These are phyloP conservation scores for Ophion slaviceki DNA, from an alignment of 2,888 invertebrate species.

Conservation along the genomic window DNA sequence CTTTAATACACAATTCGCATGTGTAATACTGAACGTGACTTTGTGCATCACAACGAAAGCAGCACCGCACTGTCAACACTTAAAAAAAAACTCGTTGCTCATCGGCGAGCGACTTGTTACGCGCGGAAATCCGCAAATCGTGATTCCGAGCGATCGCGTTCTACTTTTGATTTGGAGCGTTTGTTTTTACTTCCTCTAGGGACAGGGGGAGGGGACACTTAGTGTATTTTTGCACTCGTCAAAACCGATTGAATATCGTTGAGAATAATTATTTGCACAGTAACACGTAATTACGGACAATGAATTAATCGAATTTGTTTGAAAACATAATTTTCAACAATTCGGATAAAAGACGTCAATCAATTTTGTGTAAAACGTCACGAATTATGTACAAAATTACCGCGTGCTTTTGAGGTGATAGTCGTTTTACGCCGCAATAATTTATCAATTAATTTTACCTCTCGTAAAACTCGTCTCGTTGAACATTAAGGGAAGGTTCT, in stretches of 20 bases:
- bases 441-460: background rate
- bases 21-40: slow-evolving; percentile 69
- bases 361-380: too few species aligned
- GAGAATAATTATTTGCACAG: background rate
- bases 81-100: slow-evolving; percentile 26
- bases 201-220: background rate
- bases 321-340: background rate
- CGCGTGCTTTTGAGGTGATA: too few species aligned
- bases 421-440: background rate
- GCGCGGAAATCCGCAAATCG: background rate
- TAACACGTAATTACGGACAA: background rate
- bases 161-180: background rate
- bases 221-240: background rate
- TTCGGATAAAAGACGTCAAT: background rate
- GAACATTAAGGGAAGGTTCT: background rate
- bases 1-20: slow-evolving; percentile 57
- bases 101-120: slow-evolving; percentile 26
- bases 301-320: background rate
- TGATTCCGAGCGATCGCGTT: background rate
- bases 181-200: background rate
- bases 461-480: background rate
- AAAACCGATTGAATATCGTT: background rate
- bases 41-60: slow-evolving; percentile 67
- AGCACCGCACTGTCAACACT: slow-evolving; percentile 40
- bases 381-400: too few species aligned